Base-by-base conservation (phyloP, 92 coral and sea anemone genomes). In the Metridium senile region DNA sequence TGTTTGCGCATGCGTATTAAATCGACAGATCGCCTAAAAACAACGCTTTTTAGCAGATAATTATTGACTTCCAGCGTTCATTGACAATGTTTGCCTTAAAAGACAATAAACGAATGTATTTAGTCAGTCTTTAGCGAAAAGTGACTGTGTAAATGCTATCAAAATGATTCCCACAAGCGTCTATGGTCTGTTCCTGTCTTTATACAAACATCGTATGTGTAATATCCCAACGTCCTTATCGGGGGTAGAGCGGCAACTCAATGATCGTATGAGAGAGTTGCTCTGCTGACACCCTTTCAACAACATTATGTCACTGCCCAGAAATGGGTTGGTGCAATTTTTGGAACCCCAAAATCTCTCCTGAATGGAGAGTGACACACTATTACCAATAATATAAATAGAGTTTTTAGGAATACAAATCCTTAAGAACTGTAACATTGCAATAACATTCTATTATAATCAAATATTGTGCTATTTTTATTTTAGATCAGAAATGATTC, bases 181-280 rank as follows among this genome's bases (percentile, higher is more conserved):
- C 86, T 79, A 35, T 75, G 72, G 18, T 69, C 10, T 33, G n/a
- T 17, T 21, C 47, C 49, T 3, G 13, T 0, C 4, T 1, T 45
- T 47, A 26, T 25, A 21, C 6, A 13, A 39, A 39, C 49, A 39
- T 4, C 49, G 49, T 39, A 4, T 2, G 19, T 25, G 18, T 0
- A 11, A 22, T 53, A 18, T 0, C 9, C 19, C 61, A 84, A 91
- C 98, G 98, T 94, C 97, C 98, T 94, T 94, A 94, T 94, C 98
- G 97, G 90, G 97, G 97, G 97, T 80, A 72, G 93, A 90, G 94
- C 87, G 87, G 82, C 97, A 83, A 77, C 91, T 86, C 98, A 64
- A 80, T 88, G 98, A 94, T 94, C 98, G 62, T 46, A 56, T 70
- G 98, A 88, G 98, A 94, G 98, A 86, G 77, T 89, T 89, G 97